Evolutionary conservation across 2,888 invertebrate genomes (phyloP).

Genomic region (Polyploca ridens): DNA sequence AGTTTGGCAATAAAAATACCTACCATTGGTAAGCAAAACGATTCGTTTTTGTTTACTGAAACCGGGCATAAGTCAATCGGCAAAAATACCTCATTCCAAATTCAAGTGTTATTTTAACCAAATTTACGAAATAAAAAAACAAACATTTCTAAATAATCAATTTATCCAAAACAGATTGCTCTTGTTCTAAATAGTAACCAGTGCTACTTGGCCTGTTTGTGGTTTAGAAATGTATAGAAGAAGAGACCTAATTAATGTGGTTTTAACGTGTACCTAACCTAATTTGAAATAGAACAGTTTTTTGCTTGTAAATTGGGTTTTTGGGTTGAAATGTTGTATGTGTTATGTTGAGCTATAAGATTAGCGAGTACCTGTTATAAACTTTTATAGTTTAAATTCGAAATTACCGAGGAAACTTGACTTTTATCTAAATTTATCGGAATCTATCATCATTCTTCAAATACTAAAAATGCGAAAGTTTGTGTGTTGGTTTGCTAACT

Average conservation of each 20-base stretch:
- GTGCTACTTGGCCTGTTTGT: slow-evolving; percentile 14
- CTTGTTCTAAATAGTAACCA: slow-evolving; percentile 14
- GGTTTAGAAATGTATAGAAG: not conserved
- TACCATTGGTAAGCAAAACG: too few species aligned
- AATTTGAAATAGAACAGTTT: slow-evolving; percentile 17
- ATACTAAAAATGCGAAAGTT: too few species aligned
- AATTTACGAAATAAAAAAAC: not conserved
- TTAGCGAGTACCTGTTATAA: not conserved
- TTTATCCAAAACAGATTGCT: slow-evolving; percentile 5
- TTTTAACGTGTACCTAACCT: slow-evolving; percentile 22
- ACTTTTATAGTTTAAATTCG: not conserved
- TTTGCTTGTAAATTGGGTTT: slow-evolving; percentile 55
- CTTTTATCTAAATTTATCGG: too few species aligned
- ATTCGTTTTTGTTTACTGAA: too few species aligned
- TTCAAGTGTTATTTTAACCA: not conserved
- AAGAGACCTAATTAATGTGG: slow-evolving; percentile 18
- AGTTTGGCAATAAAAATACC: too few species aligned
- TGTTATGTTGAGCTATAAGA: slow-evolving; percentile 43
- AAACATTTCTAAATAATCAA: not conserved
- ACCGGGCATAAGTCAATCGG: not conserved
- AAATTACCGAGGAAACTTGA: not conserved
- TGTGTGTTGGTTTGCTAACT: too few species aligned
- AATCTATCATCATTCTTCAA: too few species aligned
- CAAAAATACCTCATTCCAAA: not conserved
- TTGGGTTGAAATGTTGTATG: slow-evolving; percentile 55